Conservation (phyloP, 2,797 vertebrate genomes). For the Bovichtus variegatus region DNA sequence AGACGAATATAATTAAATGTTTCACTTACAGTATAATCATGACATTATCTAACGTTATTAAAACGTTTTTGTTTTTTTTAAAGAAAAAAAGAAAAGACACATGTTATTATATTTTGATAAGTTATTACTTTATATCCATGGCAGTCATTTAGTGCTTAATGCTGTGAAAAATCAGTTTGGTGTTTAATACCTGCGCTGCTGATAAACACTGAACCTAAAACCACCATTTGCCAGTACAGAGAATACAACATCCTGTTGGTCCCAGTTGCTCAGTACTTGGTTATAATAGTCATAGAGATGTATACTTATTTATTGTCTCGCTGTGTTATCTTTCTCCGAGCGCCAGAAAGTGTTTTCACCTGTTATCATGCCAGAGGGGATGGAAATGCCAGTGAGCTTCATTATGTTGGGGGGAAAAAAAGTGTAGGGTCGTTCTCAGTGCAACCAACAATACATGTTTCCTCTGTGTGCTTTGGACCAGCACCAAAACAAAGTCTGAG, state of each 20-base stretch:
- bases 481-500: slow-evolving; percentile 75
- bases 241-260: neutral
- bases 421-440: neutral
- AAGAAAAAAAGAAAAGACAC: too few relatives aligned
- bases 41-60: neutral
- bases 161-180: neutral
- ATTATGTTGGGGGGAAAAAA: neutral
- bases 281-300: neutral
- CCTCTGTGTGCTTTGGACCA: slow-evolving; percentile 52
- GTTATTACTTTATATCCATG: neutral
- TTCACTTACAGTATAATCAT: neutral
- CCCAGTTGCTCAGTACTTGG: neutral
- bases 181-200: neutral
- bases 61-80: too few relatives aligned
- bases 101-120: neutral
- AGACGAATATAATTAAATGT: neutral
- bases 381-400: neutral
- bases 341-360: neutral
- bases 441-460: slow-evolving; percentile 21
- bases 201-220: neutral
- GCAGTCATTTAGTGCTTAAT: neutral
- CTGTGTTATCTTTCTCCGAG: slow-evolving; percentile 1
- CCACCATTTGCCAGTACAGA: neutral
- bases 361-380: slow-evolving; percentile 9
- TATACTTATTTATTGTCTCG: neutral